Evolutionary conservation across 1,140 invertebrate species (phyloP), one percentile per base, ranked within the genome.

Genomic region (Sycobia sp.): DNA sequence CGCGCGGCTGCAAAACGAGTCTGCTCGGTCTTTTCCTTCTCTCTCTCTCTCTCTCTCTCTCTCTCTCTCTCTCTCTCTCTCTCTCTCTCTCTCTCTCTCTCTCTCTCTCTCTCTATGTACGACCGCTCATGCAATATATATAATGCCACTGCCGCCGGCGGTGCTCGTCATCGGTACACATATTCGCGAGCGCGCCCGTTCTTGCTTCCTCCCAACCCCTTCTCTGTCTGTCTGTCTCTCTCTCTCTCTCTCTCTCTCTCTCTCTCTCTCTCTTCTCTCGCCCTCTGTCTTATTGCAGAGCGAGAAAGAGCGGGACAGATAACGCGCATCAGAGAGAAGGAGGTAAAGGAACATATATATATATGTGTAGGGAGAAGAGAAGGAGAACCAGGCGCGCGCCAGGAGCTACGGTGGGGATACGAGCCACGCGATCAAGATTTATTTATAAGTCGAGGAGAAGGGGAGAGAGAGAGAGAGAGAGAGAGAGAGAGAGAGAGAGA

Each of bases 341-440:
- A n/a, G 29, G 41, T 11, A 60, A 18, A 49, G 22, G 51, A 51
- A 29, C n/a, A n/a, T n/a, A n/a, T n/a, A n/a, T n/a, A n/a, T n/a
- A n/a, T n/a, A n/a, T n/a, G n/a, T n/a, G n/a, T n/a, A n/a, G 18
- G 23, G 41, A 58, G 56, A 56, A 61, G 13, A 61, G 16, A 43
- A 18, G 22, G 41, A 54, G 53, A 44, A 59, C 47, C 41, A 51
- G 69, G 67, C 68, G 69, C 69, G 69, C 69, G 72, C 72, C 69
- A 62, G 38, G 54, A 58, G 51, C 22, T 20, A 23, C 59, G 68
- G 75, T 69, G 73, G 78, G 77, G 79, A 78, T 72, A 65, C 65
- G 75, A 78, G 79, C 79, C 79, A 81, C 79, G 79, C 79, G 79
- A 81, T 78, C 78, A 74, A 79, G 79, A 81, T 79, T 81, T 80